Base-by-base conservation (phyloP, 2,113 vertebrate species). In the Macaca nemestrina region DNA sequence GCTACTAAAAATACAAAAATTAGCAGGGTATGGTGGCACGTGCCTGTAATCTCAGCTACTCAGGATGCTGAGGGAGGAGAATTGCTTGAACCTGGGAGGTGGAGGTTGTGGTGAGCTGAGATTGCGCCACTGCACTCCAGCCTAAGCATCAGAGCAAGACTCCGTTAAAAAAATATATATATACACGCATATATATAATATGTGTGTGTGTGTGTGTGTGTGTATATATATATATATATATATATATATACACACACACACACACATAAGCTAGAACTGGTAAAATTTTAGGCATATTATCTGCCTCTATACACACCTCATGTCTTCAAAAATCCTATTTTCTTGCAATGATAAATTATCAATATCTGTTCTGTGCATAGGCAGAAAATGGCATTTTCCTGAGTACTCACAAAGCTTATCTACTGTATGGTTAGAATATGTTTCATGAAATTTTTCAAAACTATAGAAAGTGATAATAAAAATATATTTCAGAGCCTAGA, bases 321-420 rank as follows among this genome's bases (percentile, higher is more conserved):
- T 40, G 2, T 43, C 35, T 45, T 93, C 22, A 86, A 91, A 93
- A 70, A 79, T 27, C 23, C 88, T 78, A 52, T 43, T 55, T 76
- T 27, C 72, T 61, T 76, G 3, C 2, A 81, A 8, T 72, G 35
- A 52, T 79, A 88, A 70, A 73, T 67, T 89, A 90, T 68, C 17
- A 90, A 32, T 85, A 80, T 50, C 13, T 75, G 23, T 2, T 35
- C 1, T 59, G 0, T 38, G 90, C 52, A 93, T 55, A 79, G 32
- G 20, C 35, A 93, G 45, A 96, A 97, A 89, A 23, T 70, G 27
- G 70, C 43, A 32, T 94, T 97, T 93, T 88, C 27, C 68, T 92
- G 32, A 81, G 12, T 80, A 84, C 48, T 84, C 9, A 97, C 11
- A 94, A 90, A 93, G 12, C 85, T 87, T 86, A 22, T 68, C 32